phyloP scores from a whole-genome alignment of 2,113 vertebrate species.

The Mesembrinibis cayennensis region DNA sequence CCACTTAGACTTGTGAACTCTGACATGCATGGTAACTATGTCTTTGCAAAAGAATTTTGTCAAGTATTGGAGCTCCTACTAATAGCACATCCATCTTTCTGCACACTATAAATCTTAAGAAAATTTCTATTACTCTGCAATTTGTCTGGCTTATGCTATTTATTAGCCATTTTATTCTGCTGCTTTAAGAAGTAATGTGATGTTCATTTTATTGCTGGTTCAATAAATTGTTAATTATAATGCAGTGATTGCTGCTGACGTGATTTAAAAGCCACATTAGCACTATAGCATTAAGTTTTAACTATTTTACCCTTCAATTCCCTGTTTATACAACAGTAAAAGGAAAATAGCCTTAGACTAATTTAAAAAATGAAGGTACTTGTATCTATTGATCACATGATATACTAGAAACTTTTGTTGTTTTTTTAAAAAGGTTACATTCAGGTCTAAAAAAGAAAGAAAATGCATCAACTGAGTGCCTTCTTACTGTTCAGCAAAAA shows the following conservation, averaged over 20 bases:
- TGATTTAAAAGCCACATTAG: constrained; percentile 91
- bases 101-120: constrained; percentile 87
- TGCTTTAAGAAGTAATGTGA: constrained; percentile 90
- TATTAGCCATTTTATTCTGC: constrained; percentile 90
- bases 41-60: constrained; percentile 83
- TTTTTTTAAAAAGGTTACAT: neutral
- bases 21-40: constrained; percentile 82
- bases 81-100: constrained; percentile 89
- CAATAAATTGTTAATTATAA: constrained; percentile 94
- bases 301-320: constrained; percentile 88
- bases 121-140: constrained; percentile 91
- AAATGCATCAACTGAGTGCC: neutral
- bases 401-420: constrained; percentile 61
- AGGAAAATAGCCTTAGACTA: constrained; percentile 79
- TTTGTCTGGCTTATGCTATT: constrained; percentile 91
- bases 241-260: constrained; percentile 88
- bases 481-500: constrained; percentile 25
- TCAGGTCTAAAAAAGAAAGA: constrained; percentile 45
- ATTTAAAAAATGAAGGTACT: constrained; percentile 81
- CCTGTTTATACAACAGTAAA: constrained; percentile 88
- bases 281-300: constrained; percentile 89
- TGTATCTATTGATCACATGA: constrained; percentile 77
- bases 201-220: constrained; percentile 91
- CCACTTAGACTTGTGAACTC: constrained; percentile 84
- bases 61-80: constrained; percentile 82